Evolutionary conservation across 2,113 vertebrate genomes (phyloP), one percentile per base, ranked within the genome.

Genomic region (Diglossa brunneiventris): DNA sequence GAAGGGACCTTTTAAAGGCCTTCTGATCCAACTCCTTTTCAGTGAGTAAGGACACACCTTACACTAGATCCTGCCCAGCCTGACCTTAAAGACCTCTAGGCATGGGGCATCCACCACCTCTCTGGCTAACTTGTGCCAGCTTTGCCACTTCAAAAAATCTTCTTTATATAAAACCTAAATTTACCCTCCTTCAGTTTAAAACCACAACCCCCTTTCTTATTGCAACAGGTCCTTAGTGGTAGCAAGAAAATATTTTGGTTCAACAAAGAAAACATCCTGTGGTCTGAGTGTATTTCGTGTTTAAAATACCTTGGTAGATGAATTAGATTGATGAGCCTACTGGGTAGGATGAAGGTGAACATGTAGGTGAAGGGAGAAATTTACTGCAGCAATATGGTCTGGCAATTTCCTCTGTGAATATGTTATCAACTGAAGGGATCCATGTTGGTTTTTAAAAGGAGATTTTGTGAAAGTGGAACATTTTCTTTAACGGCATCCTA

Each of bases 401-500:
- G 0, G 30, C 26, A n/a, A 4, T 35, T 70, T 83, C 27, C 63
- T 93, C 31, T 0, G 7, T 7, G 10, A 68, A 33, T n/a, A 1
- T 0, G 0, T 31, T 59, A 56, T 37, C 35, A 72, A 1, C 47
- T 18, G 8, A n/a, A 74, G 52, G 72, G 72, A 15, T 77, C 3
- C 15, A 18, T 2, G 3, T 3, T 63, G 16, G 2, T 10, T 61
- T 70, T 61, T 33, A 6, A 44, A 83, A 74, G 75, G 46, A 31
- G 52, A 19, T 28, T 13, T 39, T 69, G 14, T 58, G 61, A 1
- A 30, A 77, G 8, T 46, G 19, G 13, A 72, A 15, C 1, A 0
- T 10, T 63, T 86, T 66, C 14, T 68, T 35, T 33, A 11, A 20
- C 31, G 15, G 55, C 35, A 77, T 83, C 21, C 12, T 7, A 46